Percentiles rank a stretch among this genome's conserved stretches.
phyloP scores from a whole-genome alignment of 2,888 invertebrate species.

The Nebria brevicollis region DNA sequence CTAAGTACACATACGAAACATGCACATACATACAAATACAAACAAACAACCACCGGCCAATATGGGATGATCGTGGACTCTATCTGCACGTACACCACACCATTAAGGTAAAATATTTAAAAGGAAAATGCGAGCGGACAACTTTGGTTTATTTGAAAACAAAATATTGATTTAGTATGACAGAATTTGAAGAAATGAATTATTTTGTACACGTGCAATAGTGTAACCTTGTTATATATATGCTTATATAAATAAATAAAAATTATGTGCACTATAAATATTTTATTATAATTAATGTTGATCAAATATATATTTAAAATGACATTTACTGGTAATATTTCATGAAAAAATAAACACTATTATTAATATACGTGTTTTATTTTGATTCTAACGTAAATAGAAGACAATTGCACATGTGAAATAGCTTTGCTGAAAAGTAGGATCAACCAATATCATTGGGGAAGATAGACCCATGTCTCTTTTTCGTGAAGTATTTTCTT shows the following conservation, averaged over 20 bases:
- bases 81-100: constrained; percentile 36
- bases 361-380: too few relatives aligned
- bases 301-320: too few relatives aligned
- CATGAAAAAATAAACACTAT: too few relatives aligned
- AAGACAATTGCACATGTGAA: too few relatives aligned
- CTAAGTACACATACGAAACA: constrained; percentile 27
- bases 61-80: constrained; percentile 30
- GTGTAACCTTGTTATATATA: not conserved
- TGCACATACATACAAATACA: constrained; percentile 19
- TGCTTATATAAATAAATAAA: too few relatives aligned
- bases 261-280: too few relatives aligned
- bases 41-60: constrained; percentile 13
- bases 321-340: too few relatives aligned
- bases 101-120: constrained; percentile 41
- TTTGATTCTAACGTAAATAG: too few relatives aligned
- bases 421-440: not conserved
- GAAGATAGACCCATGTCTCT: not conserved
- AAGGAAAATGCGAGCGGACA: constrained; percentile 30
- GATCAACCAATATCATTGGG: not conserved
- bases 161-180: not conserved
- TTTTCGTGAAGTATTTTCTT: not conserved
- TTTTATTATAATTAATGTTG: too few relatives aligned
- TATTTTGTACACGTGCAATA: not conserved
- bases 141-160: constrained; percentile 22
- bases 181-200: not conserved